Conservation (phyloP, 2,888 invertebrate genomes). For the Eutolmus rufibarbis region DNA sequence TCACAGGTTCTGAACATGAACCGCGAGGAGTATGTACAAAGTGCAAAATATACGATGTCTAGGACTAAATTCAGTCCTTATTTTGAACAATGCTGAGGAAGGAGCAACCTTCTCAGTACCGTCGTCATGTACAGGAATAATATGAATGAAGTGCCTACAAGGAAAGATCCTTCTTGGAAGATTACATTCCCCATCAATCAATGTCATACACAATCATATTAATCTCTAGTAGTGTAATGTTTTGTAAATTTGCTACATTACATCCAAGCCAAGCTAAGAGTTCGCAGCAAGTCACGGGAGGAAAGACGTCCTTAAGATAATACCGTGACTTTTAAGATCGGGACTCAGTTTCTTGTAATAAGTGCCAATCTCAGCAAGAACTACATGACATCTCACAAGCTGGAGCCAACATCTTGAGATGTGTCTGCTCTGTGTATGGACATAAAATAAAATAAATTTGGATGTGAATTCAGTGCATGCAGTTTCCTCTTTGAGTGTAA, state of each 20-base stretch:
- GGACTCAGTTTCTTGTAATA: neutral
- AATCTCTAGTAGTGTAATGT: slow-evolving; percentile 30
- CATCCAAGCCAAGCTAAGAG: neutral
- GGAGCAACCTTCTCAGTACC: neutral
- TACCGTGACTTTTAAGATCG: neutral
- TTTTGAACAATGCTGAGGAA: neutral
- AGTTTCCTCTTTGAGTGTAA: neutral
- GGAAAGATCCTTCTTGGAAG: neutral
- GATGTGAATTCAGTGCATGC: neutral
- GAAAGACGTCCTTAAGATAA: neutral
- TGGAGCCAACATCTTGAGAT: neutral
- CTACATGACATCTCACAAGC: slow-evolving; percentile 1
- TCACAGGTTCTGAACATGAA: neutral
- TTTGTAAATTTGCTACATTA: slow-evolving; percentile 35
- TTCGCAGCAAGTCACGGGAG: neutral
- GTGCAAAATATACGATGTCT: neutral
- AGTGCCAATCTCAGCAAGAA: slow-evolving; percentile 8
- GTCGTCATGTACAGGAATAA: neutral
- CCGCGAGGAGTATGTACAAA: neutral
- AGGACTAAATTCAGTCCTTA: neutral
- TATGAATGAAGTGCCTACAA: slow-evolving; percentile 1
- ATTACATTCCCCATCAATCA: slow-evolving; percentile 34
- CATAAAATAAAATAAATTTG: neutral
- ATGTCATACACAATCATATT: slow-evolving; percentile 28
- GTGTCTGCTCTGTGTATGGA: neutral